phyloP scores from a whole-genome alignment of 1,140 invertebrate species.

The Holotrichia oblita region DNA sequence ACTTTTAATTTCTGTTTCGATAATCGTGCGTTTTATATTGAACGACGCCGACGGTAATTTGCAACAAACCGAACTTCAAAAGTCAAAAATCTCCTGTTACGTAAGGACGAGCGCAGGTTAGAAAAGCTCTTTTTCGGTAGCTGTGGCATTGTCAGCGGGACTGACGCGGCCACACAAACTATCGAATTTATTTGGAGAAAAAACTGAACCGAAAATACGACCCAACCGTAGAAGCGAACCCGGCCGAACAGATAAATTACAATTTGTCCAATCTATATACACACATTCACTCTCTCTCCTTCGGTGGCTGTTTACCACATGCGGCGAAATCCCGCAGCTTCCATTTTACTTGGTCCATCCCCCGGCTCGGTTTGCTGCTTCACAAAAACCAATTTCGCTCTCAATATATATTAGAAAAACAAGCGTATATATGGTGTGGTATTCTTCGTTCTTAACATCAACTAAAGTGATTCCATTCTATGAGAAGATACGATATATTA shows the following conservation, averaged over 20 bases:
- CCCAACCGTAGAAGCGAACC: neutral
- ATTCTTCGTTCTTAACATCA: neutral
- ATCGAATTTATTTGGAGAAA: constrained; percentile 18
- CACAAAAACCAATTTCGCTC: constrained; percentile 18
- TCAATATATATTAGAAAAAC: neutral
- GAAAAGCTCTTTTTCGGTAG: neutral
- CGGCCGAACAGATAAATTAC: constrained; percentile 22
- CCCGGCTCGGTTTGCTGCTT: neutral
- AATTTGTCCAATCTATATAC: constrained; percentile 35
- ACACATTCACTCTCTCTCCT: neutral
- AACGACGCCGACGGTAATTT: too few species aligned
- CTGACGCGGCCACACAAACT: constrained; percentile 31
- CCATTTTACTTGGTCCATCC: constrained; percentile 22
- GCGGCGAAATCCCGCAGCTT: constrained; percentile 30
- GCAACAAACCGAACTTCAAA: too few species aligned
- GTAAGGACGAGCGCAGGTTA: too few species aligned
- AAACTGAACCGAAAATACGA: constrained; percentile 25
- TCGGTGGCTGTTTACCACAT: constrained; percentile 35
- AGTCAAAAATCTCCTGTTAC: too few species aligned
- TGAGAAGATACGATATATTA: neutral
- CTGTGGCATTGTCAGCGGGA: constrained; percentile 18
- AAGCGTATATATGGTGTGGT: neutral
- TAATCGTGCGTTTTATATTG: too few species aligned
- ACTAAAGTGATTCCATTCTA: too few species aligned
- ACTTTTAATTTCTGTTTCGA: too few species aligned